Conservation (phyloP, 2,797 vertebrate genomes). For the Euphonia xanthogaster region DNA sequence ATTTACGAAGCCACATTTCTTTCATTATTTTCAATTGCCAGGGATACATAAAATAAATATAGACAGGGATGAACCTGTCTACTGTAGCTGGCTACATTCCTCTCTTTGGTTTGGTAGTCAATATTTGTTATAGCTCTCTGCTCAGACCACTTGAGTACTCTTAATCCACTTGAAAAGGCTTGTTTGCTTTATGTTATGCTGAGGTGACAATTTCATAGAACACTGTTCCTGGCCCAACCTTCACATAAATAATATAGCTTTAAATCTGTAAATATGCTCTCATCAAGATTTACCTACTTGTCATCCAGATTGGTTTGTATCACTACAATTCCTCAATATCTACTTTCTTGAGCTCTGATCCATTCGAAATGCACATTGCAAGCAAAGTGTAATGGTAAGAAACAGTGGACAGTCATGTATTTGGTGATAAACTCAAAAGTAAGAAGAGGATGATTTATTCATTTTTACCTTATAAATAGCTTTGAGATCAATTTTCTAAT, state of each 20-base stretch:
- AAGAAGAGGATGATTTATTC: neutral
- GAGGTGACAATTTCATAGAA: conserved; percentile 14
- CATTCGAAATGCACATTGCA: neutral
- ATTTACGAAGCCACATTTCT: neutral
- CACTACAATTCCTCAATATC: neutral
- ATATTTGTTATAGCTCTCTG: conserved; percentile 40
- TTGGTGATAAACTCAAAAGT: neutral
- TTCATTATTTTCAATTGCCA: neutral
- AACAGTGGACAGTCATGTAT: neutral
- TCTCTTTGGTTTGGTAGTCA: conserved; percentile 26
- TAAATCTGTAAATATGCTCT: neutral
- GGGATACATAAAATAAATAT: conserved; percentile 43
- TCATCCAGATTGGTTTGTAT: neutral
- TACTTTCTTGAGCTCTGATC: neutral
- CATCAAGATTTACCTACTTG: neutral
- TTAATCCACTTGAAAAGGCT: conserved; percentile 40
- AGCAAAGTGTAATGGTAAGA: neutral
- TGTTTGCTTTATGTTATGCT: conserved; percentile 41
- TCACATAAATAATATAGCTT: neutral
- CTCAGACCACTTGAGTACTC: conserved; percentile 26
- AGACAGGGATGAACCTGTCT: neutral
- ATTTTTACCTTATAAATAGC: neutral
- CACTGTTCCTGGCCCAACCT: neutral
- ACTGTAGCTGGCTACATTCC: neutral
- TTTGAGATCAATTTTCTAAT: neutral